Evolutionary conservation across 2,113 vertebrate genomes (phyloP), one percentile per base, ranked within the genome.

Genomic region (Eclectus roratus): DNA sequence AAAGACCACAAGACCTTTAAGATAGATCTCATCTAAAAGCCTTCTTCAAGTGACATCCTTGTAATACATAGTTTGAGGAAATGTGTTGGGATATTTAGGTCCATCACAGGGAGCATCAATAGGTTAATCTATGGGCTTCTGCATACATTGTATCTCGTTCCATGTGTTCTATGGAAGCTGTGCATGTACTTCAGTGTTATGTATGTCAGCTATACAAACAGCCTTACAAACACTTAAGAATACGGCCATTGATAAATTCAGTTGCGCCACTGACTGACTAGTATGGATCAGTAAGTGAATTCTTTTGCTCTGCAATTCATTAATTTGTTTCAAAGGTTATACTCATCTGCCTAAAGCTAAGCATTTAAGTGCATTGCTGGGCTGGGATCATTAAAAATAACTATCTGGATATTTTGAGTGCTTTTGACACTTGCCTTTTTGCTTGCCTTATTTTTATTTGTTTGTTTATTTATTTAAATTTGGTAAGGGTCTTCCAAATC

Each of bases 61-160:
- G 44, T 77, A 80, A 11, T 0, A 3, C 12, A 10, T 28, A 56
- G 31, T 49, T 87, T 25, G 70, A 69, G 25, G 9, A 60, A 50
- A 72, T n/a, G 11, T 37, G 8, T 71, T 37, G 31, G 11, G 46
- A 56, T 12, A 3, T 84, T 68, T 72, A 81, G 25, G 13, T 44
- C 7, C 33, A 9, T 15, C 8, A 12, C 44, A 2, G 6, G 47
- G 31, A 83, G 7, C 8, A 29, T 11, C 17, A 10, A 7, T 10
- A 71, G 43, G 31, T 74, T 91, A 58, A 33, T 11, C 33, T 66
- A 35, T 80, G n/a, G 53, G 6, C 37, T 87, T 79, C 76, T 69
- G 28, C 3, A 3, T 23, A 4, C 0, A 0, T 19, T 65, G 2
- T 35, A 6, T 37, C 25, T 77, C 5, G 4, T 80, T 77, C 47